Percentiles rank a stretch among this genome's conserved stretches.
These are phyloP conservation scores for Cladorhizidae sp. DNA, from an alignment of 37 sponge, comb jelly and placozoan species.

Conservation along the genomic window DNA sequence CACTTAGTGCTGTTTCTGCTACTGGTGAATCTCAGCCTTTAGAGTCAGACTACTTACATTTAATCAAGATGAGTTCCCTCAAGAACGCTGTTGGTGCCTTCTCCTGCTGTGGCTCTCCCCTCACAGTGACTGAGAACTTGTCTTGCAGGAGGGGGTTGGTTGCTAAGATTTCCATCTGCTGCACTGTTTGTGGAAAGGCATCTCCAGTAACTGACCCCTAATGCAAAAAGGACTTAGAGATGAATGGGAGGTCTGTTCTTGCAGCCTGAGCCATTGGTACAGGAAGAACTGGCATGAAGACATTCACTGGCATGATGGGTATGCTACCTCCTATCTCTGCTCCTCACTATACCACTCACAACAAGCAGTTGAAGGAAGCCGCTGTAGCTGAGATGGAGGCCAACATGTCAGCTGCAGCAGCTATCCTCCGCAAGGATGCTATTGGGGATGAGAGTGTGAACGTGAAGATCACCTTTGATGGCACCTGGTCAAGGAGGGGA, in stretches of 20 bases:
- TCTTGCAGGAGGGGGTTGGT: constrained; percentile 1
- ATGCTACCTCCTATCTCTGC: not conserved
- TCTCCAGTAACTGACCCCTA: not conserved
- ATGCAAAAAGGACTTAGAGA: not conserved
- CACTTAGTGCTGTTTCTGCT: too few species aligned
- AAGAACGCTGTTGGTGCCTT: not conserved
- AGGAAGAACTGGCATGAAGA: not conserved
- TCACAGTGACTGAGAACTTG: not conserved
- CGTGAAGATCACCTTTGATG: not conserved
- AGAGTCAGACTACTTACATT: too few species aligned
- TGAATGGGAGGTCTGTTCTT: constrained; percentile 1
- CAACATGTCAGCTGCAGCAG: not conserved
- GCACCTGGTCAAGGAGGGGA: not conserved
- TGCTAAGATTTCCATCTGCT: not conserved
- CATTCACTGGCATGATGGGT: constrained; percentile 1
- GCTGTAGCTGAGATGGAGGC: not conserved
- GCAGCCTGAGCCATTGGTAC: not conserved
- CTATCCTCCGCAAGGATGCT: not conserved
- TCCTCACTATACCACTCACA: not conserved
- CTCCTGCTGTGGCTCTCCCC: too few species aligned
- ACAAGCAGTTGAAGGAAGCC: not conserved
- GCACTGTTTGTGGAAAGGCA: not conserved
- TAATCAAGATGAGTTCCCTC: not conserved
- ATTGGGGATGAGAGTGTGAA: not conserved
- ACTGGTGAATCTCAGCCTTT: too few species aligned